Conservation (phyloP, 2,888 invertebrate species). For the Conomelus anceps region DNA sequence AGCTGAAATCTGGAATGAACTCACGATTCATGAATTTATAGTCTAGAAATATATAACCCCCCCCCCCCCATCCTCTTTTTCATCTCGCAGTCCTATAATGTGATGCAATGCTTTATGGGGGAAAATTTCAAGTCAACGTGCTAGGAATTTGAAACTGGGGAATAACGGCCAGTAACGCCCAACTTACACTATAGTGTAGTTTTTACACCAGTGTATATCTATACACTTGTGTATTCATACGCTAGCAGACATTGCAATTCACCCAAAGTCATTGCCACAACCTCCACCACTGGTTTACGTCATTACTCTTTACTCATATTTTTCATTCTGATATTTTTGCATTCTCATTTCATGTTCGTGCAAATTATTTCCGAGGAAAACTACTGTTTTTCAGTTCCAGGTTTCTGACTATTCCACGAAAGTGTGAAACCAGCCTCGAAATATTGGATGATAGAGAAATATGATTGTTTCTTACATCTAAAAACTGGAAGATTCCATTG, state of each 20-base stretch:
- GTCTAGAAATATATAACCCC: not conserved
- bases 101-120: not conserved
- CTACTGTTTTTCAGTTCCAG: too few species aligned
- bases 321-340: too few species aligned
- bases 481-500: too few species aligned
- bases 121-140: not conserved
- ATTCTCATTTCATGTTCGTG: too few species aligned
- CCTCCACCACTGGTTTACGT: not conserved
- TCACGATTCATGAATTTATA: not conserved
- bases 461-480: too few species aligned
- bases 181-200: not conserved
- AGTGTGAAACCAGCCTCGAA: too few species aligned
- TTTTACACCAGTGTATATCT: not conserved
- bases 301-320: too few species aligned
- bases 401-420: too few species aligned
- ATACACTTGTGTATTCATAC: not conserved
- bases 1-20: not conserved
- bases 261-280: not conserved
- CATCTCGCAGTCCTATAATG: not conserved
- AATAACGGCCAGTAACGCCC: not conserved
- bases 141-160: not conserved
- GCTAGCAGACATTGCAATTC: not conserved
- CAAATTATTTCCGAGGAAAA: too few species aligned
- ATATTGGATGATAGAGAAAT: too few species aligned
- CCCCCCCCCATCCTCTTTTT: not conserved